Conservation (phyloP, 2,113 vertebrate species). For the Burhinus bistriatus region DNA sequence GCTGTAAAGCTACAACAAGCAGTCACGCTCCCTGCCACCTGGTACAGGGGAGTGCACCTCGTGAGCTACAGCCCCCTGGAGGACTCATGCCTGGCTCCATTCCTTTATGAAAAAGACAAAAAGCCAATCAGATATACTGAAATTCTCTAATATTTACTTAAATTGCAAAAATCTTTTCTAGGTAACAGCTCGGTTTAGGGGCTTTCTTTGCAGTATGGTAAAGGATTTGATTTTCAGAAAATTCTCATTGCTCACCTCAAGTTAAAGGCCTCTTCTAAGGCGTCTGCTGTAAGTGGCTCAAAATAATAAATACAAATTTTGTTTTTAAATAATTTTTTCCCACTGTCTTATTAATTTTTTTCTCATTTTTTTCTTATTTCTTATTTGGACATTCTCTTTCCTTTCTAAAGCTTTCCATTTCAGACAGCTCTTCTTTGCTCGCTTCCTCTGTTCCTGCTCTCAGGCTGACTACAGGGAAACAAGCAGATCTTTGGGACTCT, state of each 20-base stretch:
- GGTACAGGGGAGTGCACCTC: background rate
- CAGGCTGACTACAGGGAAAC: background rate
- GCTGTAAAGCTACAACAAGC: background rate
- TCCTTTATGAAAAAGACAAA: background rate
- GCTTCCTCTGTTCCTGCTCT: background rate
- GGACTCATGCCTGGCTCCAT: background rate
- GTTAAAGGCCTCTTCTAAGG: background rate
- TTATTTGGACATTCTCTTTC: background rate
- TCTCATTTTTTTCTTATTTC: background rate
- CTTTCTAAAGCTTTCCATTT: background rate
- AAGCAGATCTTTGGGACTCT: background rate
- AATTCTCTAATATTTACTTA: background rate
- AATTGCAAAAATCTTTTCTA: background rate
- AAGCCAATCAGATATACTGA: background rate
- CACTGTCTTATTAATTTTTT: background rate
- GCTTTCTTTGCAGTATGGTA: background rate
- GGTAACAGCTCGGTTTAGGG: background rate
- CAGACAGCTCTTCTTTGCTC: background rate
- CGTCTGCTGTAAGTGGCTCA: background rate
- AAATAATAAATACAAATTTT: background rate
- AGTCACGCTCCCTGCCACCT: background rate
- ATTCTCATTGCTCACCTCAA: background rate
- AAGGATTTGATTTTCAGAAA: background rate
- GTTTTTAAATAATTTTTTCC: background rate
- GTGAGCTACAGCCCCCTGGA: background rate